Evolutionary conservation across 1,140 invertebrate species (phyloP).

Genomic region (Pseudomyrmex concolor): DNA sequence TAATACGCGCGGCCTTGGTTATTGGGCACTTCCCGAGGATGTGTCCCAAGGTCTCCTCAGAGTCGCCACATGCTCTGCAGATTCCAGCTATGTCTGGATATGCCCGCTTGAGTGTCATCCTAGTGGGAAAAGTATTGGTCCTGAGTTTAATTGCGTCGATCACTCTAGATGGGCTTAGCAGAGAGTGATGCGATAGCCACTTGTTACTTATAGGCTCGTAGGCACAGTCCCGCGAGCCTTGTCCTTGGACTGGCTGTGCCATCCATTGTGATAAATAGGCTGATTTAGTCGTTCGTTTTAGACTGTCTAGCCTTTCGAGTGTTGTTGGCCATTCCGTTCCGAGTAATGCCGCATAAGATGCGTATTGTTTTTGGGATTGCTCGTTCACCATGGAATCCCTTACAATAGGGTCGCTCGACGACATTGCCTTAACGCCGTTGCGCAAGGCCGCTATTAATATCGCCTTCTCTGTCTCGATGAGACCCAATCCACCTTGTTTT

Average conservation of each 20-base stretch:
- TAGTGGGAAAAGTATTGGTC: neutral
- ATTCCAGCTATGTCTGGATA: neutral
- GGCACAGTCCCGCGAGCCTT: neutral
- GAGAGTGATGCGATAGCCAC: neutral
- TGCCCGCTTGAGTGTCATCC: neutral
- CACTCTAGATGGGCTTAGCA: neutral
- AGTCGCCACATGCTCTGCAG: neutral
- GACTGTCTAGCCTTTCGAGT: neutral
- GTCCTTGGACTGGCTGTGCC: neutral
- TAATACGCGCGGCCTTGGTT: slow-evolving; percentile 54
- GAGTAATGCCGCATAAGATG: neutral
- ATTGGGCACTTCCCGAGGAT: slow-evolving; percentile 44
- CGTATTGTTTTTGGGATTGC: neutral
- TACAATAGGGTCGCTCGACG: neutral
- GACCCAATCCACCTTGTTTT: neutral
- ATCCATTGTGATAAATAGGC: neutral
- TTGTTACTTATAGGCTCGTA: neutral
- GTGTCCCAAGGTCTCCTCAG: slow-evolving; percentile 56
- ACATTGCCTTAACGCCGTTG: neutral
- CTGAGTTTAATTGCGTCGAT: neutral
- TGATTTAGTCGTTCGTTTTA: accelerated
- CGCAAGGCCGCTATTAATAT: neutral
- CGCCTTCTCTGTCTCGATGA: neutral
- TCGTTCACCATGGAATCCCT: neutral
- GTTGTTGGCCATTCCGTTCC: slow-evolving; percentile 45